Percentiles rank a stretch among this genome's conserved stretches.
Evolutionary conservation across 1,140 invertebrate species (phyloP).

Genomic region (Glossosoma conforme): DNA sequence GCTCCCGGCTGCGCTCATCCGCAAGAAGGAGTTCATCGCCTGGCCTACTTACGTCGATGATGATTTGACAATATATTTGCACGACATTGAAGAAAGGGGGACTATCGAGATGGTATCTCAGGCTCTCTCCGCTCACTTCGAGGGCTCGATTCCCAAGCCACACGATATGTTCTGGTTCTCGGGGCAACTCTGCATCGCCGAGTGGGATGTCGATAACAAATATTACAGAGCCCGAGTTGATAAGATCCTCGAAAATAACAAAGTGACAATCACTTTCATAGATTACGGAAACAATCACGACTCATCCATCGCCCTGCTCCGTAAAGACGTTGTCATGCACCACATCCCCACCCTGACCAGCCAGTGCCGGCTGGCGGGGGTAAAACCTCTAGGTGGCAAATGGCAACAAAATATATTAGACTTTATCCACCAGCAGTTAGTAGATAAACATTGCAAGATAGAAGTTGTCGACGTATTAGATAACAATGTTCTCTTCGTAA

Average conservation of each 20-base stretch:
- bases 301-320: slow-evolving; percentile 48
- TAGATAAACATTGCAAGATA: slow-evolving; percentile 20
- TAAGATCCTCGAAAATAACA: slow-evolving; percentile 37
- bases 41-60: slow-evolving; percentile 55
- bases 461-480: slow-evolving; percentile 7
- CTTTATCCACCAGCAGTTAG: slow-evolving; percentile 18
- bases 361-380: slow-evolving; percentile 44
- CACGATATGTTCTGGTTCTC: slow-evolving; percentile 46
- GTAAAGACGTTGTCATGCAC: slow-evolving; percentile 53
- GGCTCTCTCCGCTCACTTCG: slow-evolving; percentile 48
- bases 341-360: slow-evolving; percentile 55
- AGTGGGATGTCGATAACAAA: slow-evolving; percentile 54
- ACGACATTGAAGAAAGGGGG: slow-evolving; percentile 37
- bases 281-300: slow-evolving; percentile 60
- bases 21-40: slow-evolving; percentile 44
- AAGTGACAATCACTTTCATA: slow-evolving; percentile 52
- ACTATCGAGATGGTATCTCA: slow-evolving; percentile 49
- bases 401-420: slow-evolving; percentile 34
- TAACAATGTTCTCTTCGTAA: too few relatives aligned
- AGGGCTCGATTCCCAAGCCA: slow-evolving; percentile 41
- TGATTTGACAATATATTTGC: slow-evolving; percentile 52
- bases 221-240: slow-evolving; percentile 59
- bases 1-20: slow-evolving; percentile 38
- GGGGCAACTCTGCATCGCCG: slow-evolving; percentile 60
- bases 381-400: slow-evolving; percentile 37